Conservation (phyloP, 2,888 invertebrate genomes). For the Callosobruchus maculatus region DNA sequence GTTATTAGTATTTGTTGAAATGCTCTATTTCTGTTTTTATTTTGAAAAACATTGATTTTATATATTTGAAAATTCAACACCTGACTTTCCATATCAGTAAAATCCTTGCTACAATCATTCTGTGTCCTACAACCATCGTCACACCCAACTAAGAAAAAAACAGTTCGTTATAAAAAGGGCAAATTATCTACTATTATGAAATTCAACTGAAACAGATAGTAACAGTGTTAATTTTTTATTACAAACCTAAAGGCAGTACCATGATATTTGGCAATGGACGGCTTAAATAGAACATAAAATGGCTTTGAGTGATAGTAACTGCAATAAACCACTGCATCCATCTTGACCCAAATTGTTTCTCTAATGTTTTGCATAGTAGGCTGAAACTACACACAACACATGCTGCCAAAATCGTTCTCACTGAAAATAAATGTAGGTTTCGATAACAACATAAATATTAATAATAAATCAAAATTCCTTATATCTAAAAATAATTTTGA, state of each 20-base stretch:
- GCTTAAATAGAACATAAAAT: conserved; percentile 95
- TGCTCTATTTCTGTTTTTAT: too few relatives aligned
- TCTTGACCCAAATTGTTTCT: conserved; percentile 72
- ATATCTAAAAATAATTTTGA: background rate
- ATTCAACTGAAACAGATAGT: background rate
- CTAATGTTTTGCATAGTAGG: conserved; percentile 68
- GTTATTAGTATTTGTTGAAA: too few relatives aligned
- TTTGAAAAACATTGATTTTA: too few relatives aligned
- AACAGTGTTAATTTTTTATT: background rate
- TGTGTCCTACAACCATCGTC: too few relatives aligned
- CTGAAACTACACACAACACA: conserved; percentile 73
- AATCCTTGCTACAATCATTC: too few relatives aligned
- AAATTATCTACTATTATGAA: too few relatives aligned
- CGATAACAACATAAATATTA: conserved; percentile 2
- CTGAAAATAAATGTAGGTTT: conserved; percentile 56
- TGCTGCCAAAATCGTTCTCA: conserved; percentile 74
- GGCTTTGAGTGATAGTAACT: conserved; percentile 91
- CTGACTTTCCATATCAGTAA: too few relatives aligned
- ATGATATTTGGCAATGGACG: conserved; percentile 93
- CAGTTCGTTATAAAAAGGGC: too few relatives aligned
- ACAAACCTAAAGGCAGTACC: conserved; percentile 84
- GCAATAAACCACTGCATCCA: conserved; percentile 79
- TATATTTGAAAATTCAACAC: too few relatives aligned
- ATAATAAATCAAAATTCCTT: background rate
- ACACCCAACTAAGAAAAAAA: too few relatives aligned